Evolutionary conservation across 2,113 vertebrate genomes (phyloP).

Genomic region (Pelmatolapia mariae): DNA sequence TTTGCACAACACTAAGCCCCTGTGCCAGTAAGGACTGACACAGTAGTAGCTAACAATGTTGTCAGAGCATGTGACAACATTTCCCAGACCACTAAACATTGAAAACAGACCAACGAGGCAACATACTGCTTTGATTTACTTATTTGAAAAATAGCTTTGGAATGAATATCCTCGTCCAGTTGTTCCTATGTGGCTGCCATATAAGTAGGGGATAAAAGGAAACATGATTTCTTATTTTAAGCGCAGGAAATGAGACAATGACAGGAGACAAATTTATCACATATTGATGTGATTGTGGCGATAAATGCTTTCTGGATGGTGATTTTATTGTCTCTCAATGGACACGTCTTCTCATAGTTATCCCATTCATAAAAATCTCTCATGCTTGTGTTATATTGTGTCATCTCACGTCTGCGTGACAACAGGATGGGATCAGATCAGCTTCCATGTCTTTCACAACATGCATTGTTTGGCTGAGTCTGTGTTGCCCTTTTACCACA

Average conservation of each 20-base stretch:
- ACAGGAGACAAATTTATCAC: slow-evolving; percentile 50
- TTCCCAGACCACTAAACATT: slow-evolving; percentile 53
- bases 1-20: background rate
- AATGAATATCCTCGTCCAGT: slow-evolving; percentile 42
- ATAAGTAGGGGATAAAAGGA: slow-evolving; percentile 43
- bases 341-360: background rate
- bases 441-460: background rate
- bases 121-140: slow-evolving; percentile 58
- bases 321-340: slow-evolving; percentile 25
- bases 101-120: slow-evolving; percentile 58
- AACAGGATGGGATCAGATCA: background rate
- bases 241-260: slow-evolving; percentile 65
- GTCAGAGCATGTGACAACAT: slow-evolving; percentile 54
- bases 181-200: slow-evolving; percentile 37
- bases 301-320: slow-evolving; percentile 11
- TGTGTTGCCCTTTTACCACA: background rate
- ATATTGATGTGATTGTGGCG: slow-evolving; percentile 43
- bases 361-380: background rate
- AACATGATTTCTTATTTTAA: slow-evolving; percentile 44
- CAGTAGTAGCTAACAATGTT: slow-evolving; percentile 43
- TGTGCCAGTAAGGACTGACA: slow-evolving; percentile 16
- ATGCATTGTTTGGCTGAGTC: background rate
- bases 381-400: background rate
- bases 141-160: slow-evolving; percentile 61
- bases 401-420: background rate